Evolutionary conservation across 2,797 vertebrate genomes (phyloP).

Genomic region (Betta splendens): DNA sequence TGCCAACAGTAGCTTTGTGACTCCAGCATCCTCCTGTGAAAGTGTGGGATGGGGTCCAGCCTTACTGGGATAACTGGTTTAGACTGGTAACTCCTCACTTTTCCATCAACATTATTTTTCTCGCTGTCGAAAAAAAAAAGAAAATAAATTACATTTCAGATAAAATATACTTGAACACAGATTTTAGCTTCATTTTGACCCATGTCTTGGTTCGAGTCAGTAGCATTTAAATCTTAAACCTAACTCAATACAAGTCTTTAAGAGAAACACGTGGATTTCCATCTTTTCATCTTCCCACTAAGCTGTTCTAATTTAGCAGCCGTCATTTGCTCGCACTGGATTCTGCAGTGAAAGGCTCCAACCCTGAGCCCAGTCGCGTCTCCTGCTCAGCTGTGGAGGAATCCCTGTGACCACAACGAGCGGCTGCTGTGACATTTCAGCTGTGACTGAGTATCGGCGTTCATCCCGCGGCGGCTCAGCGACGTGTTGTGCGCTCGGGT

Average conservation of each 20-base stretch:
- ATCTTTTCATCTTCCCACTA: conserved; percentile 22
- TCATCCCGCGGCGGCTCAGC: conserved; percentile 28
- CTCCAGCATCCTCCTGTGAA: no score
- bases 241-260: not conserved
- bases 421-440: conserved; percentile 44
- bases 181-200: not conserved
- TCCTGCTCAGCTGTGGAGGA: conserved; percentile 13
- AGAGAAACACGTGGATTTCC: conserved; percentile 2
- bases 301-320: conserved; percentile 34
- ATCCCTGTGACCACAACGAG: conserved; percentile 16
- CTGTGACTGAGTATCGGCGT: conserved; percentile 35
- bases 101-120: no score
- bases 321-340: conserved; percentile 20
- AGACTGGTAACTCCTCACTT: no score
- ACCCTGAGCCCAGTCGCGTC: conserved; percentile 1
- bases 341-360: not conserved
- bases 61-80: no score
- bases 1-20: no score
- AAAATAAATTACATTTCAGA: no score
- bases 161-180: not conserved
- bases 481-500: conserved; percentile 39
- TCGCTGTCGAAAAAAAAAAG: no score
- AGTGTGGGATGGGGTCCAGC: no score
- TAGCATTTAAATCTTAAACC: not conserved
- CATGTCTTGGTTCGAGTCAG: not conserved